Conservation (phyloP, 2,113 vertebrate species). For the Sporophila hypoxantha region DNA sequence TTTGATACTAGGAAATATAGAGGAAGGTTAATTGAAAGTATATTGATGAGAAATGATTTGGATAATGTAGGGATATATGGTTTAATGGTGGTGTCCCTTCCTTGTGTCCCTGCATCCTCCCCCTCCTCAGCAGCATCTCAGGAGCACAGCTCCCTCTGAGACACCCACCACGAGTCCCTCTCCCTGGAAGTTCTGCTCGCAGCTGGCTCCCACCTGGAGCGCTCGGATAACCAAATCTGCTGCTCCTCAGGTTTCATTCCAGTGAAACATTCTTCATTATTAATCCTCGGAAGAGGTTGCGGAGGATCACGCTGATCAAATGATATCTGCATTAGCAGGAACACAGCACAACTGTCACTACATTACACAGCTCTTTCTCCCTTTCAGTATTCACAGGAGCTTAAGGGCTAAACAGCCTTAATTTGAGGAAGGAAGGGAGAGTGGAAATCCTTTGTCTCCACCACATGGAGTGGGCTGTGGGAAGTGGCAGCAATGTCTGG, state of each 20-base stretch:
- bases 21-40: no score
- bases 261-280: neutral
- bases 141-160: neutral
- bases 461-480: neutral
- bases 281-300: neutral
- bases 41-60: no score
- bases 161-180: neutral
- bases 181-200: neutral
- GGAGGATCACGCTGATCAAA: neutral
- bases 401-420: constrained; percentile 41
- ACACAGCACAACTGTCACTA: neutral
- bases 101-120: neutral
- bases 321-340: constrained; percentile 16
- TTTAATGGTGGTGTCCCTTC: neutral
- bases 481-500: neutral
- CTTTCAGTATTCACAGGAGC: neutral
- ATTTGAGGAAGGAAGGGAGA: neutral
- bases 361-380: neutral
- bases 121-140: neutral
- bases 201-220: neutral
- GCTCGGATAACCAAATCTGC: neutral
- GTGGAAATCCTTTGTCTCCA: neutral
- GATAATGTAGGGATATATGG: no score
- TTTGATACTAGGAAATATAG: no score
- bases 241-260: neutral